Base-by-base conservation (phyloP, 2,797 vertebrate genomes). In the Sarcophilus harrisii region DNA sequence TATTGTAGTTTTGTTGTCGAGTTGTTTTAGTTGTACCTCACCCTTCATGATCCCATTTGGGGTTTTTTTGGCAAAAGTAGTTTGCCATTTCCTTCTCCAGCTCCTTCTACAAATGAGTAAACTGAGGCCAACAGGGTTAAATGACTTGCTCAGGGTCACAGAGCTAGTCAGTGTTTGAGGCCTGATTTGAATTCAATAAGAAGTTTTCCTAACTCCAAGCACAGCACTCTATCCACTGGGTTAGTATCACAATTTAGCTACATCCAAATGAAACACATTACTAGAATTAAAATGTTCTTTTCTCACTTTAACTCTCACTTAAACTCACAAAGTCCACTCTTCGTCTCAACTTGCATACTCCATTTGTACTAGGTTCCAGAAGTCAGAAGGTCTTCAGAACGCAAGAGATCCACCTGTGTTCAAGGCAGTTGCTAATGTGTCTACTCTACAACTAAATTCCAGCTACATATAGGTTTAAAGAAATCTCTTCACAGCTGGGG, bases 251-350 rank as follows among this genome's bases (percentile, higher is more conserved):
- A 58, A 28, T 45, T 94, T 93, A 92, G n/a, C 59, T 94, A 54
- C 0, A 66, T 81, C 96, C 81, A 95, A 96, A 24, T 32, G n/a
- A 96, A 94, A 94, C 18, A 95, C 18, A 97, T 96, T 38, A 93
- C 49, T 91, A 95, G 94, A 14, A 57, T 55, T 94, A 95, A 96
- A 95, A 93, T 30, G 60, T 91, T 92, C 96, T 94, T 89, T 89
- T 92, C 90, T 58, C 93, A 94, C 58, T 93, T 91, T 58, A 95
- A 94, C 58, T 93, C 49, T n/a, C 93, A 95, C 73, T 57, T 57
- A 60, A 93, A 52, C 93, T 94, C 38, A 92, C 5, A 95, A 95
- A 58, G 45, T 60, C 92, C 90, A 87, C 21, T 96, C 90, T 94
- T 96, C 32, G 94, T 94, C 66, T 59, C 49, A 89, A 57, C 28